A percentile compares a stretch with the other conserved stretches of the same genome.
phyloP scores from a whole-genome alignment of 2,888 invertebrate species.

The Drosophila vallismaia region DNA sequence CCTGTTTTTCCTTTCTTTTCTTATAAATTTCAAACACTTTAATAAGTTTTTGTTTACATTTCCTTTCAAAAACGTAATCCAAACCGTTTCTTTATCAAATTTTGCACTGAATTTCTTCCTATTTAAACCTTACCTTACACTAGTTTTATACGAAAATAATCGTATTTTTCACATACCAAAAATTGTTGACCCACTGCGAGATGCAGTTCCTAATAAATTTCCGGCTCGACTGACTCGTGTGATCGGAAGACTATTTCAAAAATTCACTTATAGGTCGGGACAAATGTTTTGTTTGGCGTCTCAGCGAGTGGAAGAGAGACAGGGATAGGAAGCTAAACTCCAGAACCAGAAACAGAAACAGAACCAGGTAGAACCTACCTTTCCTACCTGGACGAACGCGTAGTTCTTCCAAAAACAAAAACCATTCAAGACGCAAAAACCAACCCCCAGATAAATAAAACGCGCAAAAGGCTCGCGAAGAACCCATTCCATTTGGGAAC shows the following conservation, averaged over 20 bases:
- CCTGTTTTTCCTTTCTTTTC: too few relatives aligned
- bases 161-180: slow-evolving; percentile 1
- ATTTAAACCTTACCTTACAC: background rate
- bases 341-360: slow-evolving; percentile 29
- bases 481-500: slow-evolving; percentile 11
- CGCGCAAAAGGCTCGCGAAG: slow-evolving; percentile 55
- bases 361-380: slow-evolving; percentile 51
- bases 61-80: too few relatives aligned
- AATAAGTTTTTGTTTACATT: too few relatives aligned
- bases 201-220: slow-evolving; percentile 15
- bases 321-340: slow-evolving; percentile 23
- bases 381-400: slow-evolving; percentile 53
- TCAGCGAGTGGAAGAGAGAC: slow-evolving; percentile 7
- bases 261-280: slow-evolving; percentile 5
- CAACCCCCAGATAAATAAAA: slow-evolving; percentile 72
- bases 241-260: slow-evolving; percentile 10
- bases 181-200: background rate
- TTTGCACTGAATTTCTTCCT: too few relatives aligned
- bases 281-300: slow-evolving; percentile 12
- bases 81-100: too few relatives aligned
- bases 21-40: too few relatives aligned
- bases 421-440: slow-evolving; percentile 47
- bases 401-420: slow-evolving; percentile 16
- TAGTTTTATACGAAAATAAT: background rate
- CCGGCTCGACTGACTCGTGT: slow-evolving; percentile 15